Conservation (phyloP, 2,888 invertebrate genomes). For the Drosophila kokeensis region DNA sequence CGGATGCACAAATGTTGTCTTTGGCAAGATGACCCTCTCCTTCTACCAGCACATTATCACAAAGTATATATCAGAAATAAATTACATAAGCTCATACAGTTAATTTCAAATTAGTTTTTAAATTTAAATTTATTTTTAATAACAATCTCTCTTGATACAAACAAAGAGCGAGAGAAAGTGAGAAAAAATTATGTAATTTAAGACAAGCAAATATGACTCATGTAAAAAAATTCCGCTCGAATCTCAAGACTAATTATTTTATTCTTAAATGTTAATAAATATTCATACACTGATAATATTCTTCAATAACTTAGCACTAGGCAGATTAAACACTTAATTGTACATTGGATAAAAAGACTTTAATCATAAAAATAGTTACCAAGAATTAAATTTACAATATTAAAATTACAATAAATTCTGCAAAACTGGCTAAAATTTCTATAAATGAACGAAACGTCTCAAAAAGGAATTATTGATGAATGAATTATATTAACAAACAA, state of each 20-base stretch:
- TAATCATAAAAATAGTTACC: background rate
- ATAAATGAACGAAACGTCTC: background rate
- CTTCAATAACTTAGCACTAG: background rate
- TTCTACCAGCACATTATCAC: background rate
- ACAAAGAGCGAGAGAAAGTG: background rate
- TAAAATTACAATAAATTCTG: no score
- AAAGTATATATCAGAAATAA: background rate
- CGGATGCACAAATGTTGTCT: constrained; percentile 30
- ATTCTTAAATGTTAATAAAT: background rate
- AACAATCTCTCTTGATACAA: background rate
- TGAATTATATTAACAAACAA: background rate
- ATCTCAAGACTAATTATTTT: background rate
- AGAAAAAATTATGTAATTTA: background rate
- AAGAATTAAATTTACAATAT: no score
- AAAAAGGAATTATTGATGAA: background rate
- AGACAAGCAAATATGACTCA: rapidly evolving
- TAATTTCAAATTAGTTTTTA: background rate
- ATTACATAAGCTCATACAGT: background rate
- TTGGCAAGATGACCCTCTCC: constrained; percentile 9
- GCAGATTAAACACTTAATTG: background rate
- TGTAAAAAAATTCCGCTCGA: background rate
- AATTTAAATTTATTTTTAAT: background rate
- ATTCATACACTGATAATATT: background rate
- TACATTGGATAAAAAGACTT: background rate
- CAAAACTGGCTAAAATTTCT: background rate